A percentile compares a stretch with the other conserved stretches of the same genome.
Conservation (phyloP, 2,888 invertebrate species). For the Portevinia maculata region DNA sequence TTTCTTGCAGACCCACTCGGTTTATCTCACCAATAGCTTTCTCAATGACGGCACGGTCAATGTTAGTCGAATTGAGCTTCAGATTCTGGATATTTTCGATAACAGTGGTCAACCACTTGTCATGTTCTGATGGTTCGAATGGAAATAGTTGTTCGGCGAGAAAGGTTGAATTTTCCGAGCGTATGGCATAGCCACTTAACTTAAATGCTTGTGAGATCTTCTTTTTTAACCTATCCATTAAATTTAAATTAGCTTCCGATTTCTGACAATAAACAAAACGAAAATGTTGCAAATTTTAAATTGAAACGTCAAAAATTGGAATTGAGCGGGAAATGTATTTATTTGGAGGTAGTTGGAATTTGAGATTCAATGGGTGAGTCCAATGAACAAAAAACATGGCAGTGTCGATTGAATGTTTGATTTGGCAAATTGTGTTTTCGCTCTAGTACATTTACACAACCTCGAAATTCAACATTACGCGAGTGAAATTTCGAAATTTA, state of each 20-base stretch:
- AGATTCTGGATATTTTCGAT: slow-evolving; percentile 91
- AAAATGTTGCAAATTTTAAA: slow-evolving; percentile 37
- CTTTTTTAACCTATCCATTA: slow-evolving; percentile 82
- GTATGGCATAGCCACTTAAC: slow-evolving; percentile 89
- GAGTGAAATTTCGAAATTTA: no score
- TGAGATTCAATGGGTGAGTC: neutral
- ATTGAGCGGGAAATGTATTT: slow-evolving; percentile 20
- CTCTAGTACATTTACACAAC: no score
- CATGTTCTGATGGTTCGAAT: slow-evolving; percentile 85
- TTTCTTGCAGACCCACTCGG: slow-evolving; percentile 81
- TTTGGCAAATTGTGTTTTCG: no score
- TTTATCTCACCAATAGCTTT: slow-evolving; percentile 84
- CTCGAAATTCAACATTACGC: no score
- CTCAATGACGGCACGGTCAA: slow-evolving; percentile 89
- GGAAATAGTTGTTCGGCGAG: slow-evolving; percentile 88
- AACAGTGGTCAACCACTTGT: slow-evolving; percentile 89
- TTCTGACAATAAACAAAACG: slow-evolving; percentile 24
- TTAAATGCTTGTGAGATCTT: slow-evolving; percentile 88
- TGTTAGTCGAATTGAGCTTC: slow-evolving; percentile 87
- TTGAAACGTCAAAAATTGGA: slow-evolving; percentile 39
- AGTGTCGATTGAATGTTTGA: no score
- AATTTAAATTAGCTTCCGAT: neutral
- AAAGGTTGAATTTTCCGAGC: slow-evolving; percentile 89
- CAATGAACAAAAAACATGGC: no score
- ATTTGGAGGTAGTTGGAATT: neutral